Evolutionary conservation across 2,888 invertebrate species (phyloP), one percentile per base, ranked within the genome.

Genomic region (Phlogophora meticulosa): DNA sequence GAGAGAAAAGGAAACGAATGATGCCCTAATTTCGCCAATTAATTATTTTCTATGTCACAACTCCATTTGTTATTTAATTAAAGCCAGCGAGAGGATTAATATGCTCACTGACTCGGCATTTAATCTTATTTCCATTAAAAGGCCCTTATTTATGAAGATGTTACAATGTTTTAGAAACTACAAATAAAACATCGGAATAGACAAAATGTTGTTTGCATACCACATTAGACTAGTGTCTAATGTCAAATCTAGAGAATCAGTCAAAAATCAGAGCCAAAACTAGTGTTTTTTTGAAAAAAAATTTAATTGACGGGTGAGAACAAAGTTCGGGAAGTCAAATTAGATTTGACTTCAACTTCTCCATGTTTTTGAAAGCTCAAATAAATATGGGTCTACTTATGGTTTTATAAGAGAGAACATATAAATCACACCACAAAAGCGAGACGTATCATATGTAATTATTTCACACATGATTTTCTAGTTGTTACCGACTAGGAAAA

Each of bases 31-130:
- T 78, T 61, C 52, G 43, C 22, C 15, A 51, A 58, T 70, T 62
- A 55, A 76, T 76, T 55, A 62, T 32, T 55, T 67, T 60, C 24
- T 53, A 48, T 38, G 46, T 53, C 34, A 34, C 38, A 43, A 52
- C 38, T 48, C 13, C 34, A 56, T 76, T 62, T 57, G n/a, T 49
- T 49, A 28, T 57, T 69, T 69, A 56, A 76, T 70, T 76, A 57
- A 53, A 38, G 22, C 7, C 55, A 43, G 42, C 46, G 34, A 49
- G 9, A 43, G 62, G 57, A 70, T 60, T 36, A 51, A 28, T 45
- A 49, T 57, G 9, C 17, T 53, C 24, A 32, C 38, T 69, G 56
- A 28, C n/a, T 69, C 57, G 20, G 15, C 20, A 43, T 52, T 68
- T 34, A 45, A 45, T 15, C n/a, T 45, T 11, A 49, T 57, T 43